phyloP scores from a whole-genome alignment of 2,888 invertebrate genomes.

The Acanthosepion pharaonis region DNA sequence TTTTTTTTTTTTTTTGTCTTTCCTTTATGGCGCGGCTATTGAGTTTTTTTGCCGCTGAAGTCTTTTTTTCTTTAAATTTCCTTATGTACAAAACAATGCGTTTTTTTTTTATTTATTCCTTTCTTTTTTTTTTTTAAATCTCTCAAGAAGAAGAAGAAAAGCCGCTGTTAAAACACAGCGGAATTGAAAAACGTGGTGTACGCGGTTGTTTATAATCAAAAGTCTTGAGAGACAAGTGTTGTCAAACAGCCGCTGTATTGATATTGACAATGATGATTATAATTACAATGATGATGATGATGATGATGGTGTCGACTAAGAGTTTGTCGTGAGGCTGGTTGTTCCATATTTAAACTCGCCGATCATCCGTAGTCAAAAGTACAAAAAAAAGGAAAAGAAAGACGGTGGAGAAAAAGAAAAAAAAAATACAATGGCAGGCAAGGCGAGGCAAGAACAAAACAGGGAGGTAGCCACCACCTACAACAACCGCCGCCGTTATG shows the following conservation, averaged over 20 bases:
- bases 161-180: conserved; percentile 22
- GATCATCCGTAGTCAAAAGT: conserved; percentile 18
- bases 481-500: conserved; percentile 22
- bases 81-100: neutral
- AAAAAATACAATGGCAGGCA: neutral
- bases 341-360: conserved; percentile 18
- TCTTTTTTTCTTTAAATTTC: neutral
- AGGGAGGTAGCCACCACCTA: neutral
- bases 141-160: neutral
- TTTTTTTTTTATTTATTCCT: neutral
- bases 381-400: conserved; percentile 6
- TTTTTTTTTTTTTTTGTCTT: neutral
- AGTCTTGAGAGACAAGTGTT: neutral
- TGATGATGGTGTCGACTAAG: neutral
- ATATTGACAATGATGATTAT: neutral
- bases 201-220: conserved; percentile 5
- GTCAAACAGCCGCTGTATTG: neutral
- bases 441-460: neutral
- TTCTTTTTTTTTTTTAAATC: neutral
- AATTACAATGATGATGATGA: neutral
- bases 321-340: conserved; percentile 20
- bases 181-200: neutral
- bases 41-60: neutral
- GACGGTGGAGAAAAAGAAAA: neutral
- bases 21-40: neutral